Conservation (phyloP, 2,888 invertebrate genomes). For the Xestoiulus laeticollis region DNA sequence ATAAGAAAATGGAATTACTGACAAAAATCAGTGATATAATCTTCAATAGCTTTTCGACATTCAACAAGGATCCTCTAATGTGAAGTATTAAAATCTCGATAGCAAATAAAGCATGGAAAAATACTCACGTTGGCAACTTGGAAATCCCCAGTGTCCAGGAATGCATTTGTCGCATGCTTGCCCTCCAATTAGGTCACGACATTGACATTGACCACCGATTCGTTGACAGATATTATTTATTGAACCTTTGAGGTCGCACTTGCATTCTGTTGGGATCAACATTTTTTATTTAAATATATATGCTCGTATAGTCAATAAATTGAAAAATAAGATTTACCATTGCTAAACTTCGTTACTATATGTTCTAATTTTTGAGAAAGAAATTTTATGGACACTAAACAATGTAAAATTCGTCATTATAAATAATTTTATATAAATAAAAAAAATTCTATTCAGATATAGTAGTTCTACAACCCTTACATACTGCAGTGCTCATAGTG, state of each 20-base stretch:
- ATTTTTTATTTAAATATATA: not conserved
- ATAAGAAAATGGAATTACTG: not conserved
- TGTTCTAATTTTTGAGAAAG: too few relatives aligned
- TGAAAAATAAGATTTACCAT: not conserved
- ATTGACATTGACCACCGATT: not conserved
- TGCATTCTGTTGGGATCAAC: not conserved
- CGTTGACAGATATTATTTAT: not conserved
- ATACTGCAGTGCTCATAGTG: too few relatives aligned
- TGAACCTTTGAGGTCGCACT: not conserved
- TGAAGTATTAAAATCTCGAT: too few relatives aligned
- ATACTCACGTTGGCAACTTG: slow-evolving; percentile 13
- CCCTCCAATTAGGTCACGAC: not conserved
- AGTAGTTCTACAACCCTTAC: too few relatives aligned
- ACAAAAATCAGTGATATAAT: not conserved
- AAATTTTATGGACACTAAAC: too few relatives aligned
- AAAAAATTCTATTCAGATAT: too few relatives aligned
- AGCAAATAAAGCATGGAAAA: not conserved
- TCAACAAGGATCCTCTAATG: too few relatives aligned
- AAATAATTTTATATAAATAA: too few relatives aligned
- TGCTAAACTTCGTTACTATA: too few relatives aligned
- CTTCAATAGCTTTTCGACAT: too few relatives aligned
- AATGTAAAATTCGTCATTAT: too few relatives aligned
- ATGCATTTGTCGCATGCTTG: not conserved
- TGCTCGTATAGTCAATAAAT: not conserved
- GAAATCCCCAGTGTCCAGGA: slow-evolving; percentile 11